A percentile compares a stretch with the other conserved stretches of the same genome.
phyloP scores from a whole-genome alignment of 1,140 invertebrate genomes.

The Pogonognathellus flavescens region DNA sequence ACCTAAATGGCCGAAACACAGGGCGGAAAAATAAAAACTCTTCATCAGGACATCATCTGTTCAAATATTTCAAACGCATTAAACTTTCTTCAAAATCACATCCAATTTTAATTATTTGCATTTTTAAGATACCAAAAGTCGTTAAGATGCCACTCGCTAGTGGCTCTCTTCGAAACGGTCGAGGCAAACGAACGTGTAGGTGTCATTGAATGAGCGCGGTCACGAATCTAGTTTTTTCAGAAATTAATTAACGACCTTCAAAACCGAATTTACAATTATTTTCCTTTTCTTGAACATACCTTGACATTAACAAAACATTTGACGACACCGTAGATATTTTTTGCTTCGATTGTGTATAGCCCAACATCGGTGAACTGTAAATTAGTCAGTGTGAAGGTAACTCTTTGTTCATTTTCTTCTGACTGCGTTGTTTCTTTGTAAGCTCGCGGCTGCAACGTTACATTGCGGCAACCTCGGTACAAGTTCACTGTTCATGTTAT shows the following conservation, averaged over 20 bases:
- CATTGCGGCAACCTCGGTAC: conserved; percentile 88
- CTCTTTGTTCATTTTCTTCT: conserved; percentile 4
- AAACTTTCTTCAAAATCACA: background rate
- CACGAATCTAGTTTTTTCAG: background rate
- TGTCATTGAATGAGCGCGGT: conserved; percentile 49
- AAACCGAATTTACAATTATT: too few species aligned
- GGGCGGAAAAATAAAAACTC: conserved; percentile 47
- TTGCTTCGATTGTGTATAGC: conserved; percentile 92
- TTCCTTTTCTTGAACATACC: too few species aligned
- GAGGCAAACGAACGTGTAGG: conserved; percentile 24
- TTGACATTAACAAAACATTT: conserved; percentile 86
- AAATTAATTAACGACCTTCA: background rate
- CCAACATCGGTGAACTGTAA: conserved; percentile 77
- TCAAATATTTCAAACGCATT: background rate
- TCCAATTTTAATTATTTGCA: background rate
- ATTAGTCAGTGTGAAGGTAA: conserved; percentile 14
- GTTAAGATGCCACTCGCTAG: conserved; percentile 34
- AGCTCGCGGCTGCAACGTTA: conserved; percentile 82
- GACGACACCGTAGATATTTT: conserved; percentile 90
- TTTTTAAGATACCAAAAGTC: conserved; percentile 18
- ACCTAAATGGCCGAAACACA: conserved; percentile 44
- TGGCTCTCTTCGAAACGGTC: conserved; percentile 2
- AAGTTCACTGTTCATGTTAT: conserved; percentile 77
- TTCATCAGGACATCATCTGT: conserved; percentile 33
- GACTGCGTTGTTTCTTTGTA: conserved; percentile 80